Evolutionary conservation across 2,797 vertebrate species (phyloP).

Genomic region (Manis pentadactyla): DNA sequence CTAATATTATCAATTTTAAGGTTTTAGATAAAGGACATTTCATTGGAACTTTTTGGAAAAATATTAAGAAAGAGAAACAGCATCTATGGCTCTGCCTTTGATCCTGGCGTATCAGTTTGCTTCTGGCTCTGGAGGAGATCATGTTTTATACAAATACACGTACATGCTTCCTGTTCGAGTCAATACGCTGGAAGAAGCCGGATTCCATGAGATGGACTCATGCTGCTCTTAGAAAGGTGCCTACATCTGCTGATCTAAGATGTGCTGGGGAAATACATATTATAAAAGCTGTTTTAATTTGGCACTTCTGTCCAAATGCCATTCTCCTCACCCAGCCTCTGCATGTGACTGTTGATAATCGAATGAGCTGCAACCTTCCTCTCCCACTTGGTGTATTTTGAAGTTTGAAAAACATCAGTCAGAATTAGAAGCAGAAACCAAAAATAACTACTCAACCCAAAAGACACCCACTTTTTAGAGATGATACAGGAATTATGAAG

Average conservation of each 20-base stretch:
- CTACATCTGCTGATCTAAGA: background rate
- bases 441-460: background rate
- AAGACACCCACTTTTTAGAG: background rate
- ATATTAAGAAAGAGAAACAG: background rate
- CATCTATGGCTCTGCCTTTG: background rate
- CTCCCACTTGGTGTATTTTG: background rate
- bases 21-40: background rate
- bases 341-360: background rate
- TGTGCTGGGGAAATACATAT: background rate
- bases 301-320: background rate
- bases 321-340: background rate
- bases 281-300: constrained; percentile 53
- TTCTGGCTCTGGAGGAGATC: background rate
- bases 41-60: background rate
- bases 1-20: background rate
- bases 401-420: background rate
- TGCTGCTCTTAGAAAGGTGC: background rate
- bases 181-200: background rate
- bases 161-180: background rate
- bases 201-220: background rate
- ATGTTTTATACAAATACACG: background rate
- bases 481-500: background rate
- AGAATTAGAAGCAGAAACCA: constrained; percentile 37
- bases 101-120: fast-evolving
- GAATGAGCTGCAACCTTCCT: background rate